Conservation (phyloP, 2,797 vertebrate species). For the Okamejei kenojei region DNA sequence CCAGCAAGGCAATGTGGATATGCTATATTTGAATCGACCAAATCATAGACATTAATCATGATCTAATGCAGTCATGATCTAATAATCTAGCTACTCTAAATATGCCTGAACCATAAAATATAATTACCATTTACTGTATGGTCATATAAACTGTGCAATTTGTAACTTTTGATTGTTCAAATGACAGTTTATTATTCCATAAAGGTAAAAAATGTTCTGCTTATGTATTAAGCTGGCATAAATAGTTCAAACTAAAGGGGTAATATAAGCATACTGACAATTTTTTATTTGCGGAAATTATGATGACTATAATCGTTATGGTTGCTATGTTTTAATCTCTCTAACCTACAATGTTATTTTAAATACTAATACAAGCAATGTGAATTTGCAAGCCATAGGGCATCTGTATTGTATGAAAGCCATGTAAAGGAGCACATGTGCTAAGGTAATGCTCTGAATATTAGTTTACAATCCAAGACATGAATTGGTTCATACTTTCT, state of each 20-base stretch:
- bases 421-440: neutral
- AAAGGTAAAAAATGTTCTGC: neutral
- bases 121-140: neutral
- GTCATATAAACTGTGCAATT: neutral
- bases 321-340: neutral
- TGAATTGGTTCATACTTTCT: neutral
- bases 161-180: neutral
- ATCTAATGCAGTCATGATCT: conserved; percentile 7
- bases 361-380: neutral
- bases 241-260: neutral
- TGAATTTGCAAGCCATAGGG: neutral
- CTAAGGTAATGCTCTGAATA: neutral
- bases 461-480: neutral
- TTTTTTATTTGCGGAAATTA: neutral
- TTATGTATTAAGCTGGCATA: neutral
- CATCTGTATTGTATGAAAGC: neutral
- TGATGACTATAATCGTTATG: neutral
- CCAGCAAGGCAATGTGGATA: conserved; percentile 1
- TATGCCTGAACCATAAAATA: neutral
- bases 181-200: neutral
- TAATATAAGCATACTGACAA: neutral
- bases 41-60: neutral
- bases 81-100: conserved; percentile 9
- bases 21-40: neutral
- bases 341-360: no score